Evolutionary conservation across 1,140 invertebrate genomes (phyloP).

Genomic region (Brachionus paranguensis): DNA sequence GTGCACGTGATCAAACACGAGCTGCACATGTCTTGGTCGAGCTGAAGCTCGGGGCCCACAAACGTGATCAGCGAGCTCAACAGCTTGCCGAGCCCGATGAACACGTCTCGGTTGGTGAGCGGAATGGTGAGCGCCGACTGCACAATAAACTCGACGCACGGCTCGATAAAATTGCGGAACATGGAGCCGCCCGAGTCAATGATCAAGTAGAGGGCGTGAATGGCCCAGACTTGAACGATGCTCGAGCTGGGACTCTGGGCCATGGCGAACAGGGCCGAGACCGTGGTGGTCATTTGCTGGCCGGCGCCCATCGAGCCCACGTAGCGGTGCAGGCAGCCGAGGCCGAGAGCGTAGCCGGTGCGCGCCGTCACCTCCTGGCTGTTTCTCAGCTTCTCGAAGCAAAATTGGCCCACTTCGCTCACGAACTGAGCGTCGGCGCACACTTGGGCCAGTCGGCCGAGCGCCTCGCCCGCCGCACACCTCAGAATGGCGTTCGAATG

Average conservation of each 20-base stretch:
- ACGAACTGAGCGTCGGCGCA: conserved; percentile 66
- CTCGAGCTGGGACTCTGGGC: conserved; percentile 84
- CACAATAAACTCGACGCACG: conserved; percentile 76
- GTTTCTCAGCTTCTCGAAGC: conserved; percentile 78
- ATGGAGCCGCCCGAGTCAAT: conserved; percentile 95
- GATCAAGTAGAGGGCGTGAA: conserved; percentile 87
- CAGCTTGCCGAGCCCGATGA: conserved; percentile 87
- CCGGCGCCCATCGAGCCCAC: conserved; percentile 80
- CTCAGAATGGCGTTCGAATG: conserved; percentile 76
- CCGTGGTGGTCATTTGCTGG: conserved; percentile 82
- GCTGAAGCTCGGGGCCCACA: conserved; percentile 89
- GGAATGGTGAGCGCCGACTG: conserved; percentile 82
- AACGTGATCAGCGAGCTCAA: conserved; percentile 89
- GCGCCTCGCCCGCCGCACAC: conserved; percentile 77
- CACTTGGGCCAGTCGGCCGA: conserved; percentile 82
- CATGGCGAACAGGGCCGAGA: conserved; percentile 83
- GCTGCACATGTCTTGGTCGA: conserved; percentile 48
- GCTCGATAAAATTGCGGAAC: conserved; percentile 93
- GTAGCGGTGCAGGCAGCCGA: conserved; percentile 84
- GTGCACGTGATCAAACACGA: conserved; percentile 66
- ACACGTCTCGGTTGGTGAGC: conserved; percentile 80
- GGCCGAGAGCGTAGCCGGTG: conserved; percentile 82
- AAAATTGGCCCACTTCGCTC: conserved; percentile 79
- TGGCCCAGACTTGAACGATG: conserved; percentile 88
- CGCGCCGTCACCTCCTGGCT: conserved; percentile 77